These are phyloP conservation scores for Temnothorax longispinosus DNA, from an alignment of 1,140 invertebrate species.

Conservation along the genomic window DNA sequence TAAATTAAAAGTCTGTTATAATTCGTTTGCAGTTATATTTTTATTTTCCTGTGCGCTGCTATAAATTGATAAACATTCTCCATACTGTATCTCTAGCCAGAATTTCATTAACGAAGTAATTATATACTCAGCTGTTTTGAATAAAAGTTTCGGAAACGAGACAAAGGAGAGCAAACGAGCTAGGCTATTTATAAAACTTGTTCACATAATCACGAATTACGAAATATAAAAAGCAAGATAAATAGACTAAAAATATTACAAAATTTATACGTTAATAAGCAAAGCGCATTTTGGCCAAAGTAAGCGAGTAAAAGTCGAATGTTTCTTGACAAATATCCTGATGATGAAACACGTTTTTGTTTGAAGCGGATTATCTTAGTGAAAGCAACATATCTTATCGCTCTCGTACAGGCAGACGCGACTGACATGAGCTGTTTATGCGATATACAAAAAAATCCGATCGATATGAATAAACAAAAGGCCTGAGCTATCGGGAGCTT, in stretches of 20 bases:
- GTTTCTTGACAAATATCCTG: background rate
- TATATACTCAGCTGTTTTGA: background rate
- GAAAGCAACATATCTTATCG: background rate
- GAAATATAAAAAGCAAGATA: background rate
- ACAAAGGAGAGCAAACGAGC: background rate
- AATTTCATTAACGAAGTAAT: background rate
- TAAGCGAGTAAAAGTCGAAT: background rate
- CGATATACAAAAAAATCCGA: background rate
- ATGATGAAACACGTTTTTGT: background rate
- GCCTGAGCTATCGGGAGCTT: background rate
- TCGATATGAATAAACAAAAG: background rate
- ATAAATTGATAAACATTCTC: background rate
- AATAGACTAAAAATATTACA: background rate
- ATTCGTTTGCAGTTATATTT: background rate
- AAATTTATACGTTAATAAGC: background rate
- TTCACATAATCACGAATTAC: background rate
- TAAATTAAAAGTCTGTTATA: background rate
- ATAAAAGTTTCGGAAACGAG: background rate
- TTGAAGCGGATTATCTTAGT: background rate
- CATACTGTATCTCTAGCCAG: background rate
- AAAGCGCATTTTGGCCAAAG: background rate
- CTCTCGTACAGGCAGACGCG: background rate
- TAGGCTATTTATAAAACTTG: constrained; percentile 1
- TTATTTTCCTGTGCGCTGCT: background rate
- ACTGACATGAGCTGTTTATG: background rate